phyloP scores from a whole-genome alignment of 2,888 invertebrate genomes.

The Leucoptera coffeella region DNA sequence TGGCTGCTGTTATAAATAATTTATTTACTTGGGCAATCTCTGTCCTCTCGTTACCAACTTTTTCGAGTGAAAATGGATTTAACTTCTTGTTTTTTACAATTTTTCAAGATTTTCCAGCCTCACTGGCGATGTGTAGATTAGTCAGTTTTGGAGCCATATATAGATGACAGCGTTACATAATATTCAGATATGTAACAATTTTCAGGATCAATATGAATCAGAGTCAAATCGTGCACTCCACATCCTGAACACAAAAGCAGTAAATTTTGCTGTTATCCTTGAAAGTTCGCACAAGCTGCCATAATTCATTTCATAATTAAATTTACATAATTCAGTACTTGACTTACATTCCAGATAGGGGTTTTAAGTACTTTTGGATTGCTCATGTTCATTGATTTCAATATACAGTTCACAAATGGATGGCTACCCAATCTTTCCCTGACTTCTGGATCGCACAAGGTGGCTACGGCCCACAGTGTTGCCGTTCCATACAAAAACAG shows the following conservation, averaged over 20 bases:
- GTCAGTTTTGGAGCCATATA: constrained; percentile 2
- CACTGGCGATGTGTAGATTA: constrained; percentile 1
- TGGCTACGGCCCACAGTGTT: too few species aligned
- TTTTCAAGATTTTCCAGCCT: constrained; percentile 1
- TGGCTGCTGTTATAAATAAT: not conserved
- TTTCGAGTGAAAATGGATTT: not conserved
- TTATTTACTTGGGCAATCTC: not conserved
- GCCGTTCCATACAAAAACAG: too few species aligned
- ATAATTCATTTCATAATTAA: not conserved
- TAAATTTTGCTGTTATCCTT: not conserved
- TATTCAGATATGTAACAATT: not conserved
- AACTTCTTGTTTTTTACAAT: not conserved
- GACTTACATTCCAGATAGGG: not conserved
- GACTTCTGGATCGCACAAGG: not conserved
- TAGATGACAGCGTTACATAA: not conserved
- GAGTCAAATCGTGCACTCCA: constrained; percentile 1
- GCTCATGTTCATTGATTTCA: not conserved
- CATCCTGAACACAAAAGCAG: constrained; percentile 1
- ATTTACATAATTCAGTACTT: not conserved
- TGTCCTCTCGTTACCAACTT: not conserved
- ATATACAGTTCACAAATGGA: not conserved
- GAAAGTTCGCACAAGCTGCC: not conserved
- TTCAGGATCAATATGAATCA: not conserved
- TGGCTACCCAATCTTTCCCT: not conserved
- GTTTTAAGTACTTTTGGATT: not conserved